These are phyloP conservation scores for Mobula birostris DNA, from an alignment of 2,113 vertebrate genomes.

Conservation along the genomic window DNA sequence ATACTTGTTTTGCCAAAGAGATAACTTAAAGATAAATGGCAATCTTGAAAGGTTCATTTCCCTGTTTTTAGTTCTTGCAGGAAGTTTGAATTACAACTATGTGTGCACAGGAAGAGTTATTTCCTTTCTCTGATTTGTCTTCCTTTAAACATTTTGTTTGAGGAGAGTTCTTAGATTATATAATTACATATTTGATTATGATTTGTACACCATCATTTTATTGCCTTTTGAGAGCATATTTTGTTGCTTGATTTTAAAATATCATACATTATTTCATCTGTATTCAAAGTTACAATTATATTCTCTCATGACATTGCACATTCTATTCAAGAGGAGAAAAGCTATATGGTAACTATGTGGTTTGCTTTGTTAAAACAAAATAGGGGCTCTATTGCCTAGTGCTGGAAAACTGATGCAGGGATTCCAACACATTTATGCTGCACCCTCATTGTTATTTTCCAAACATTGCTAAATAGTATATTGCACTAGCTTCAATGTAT, in stretches of 20 bases:
- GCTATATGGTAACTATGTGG: neutral
- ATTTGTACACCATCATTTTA: neutral
- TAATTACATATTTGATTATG: neutral
- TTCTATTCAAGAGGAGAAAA: neutral
- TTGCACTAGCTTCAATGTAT: too few relatives aligned
- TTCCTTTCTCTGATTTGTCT: neutral
- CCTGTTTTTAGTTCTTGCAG: neutral
- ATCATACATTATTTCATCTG: neutral
- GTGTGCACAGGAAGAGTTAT: neutral
- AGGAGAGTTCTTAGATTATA: neutral
- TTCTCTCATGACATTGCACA: neutral
- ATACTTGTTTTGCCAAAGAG: neutral
- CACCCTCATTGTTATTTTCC: too few relatives aligned
- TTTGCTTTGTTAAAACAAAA: too few relatives aligned
- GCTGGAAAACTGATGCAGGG: too few relatives aligned
- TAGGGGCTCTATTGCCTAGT: too few relatives aligned
- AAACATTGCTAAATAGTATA: too few relatives aligned
- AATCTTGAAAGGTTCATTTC: neutral
- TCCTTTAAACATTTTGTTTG: constrained; percentile 14
- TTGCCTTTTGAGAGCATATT: neutral
- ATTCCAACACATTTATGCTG: too few relatives aligned
- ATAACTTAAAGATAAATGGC: neutral
- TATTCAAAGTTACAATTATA: neutral
- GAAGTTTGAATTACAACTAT: neutral
- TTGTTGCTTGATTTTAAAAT: neutral